Conservation (phyloP, 2,113 vertebrate species). For the Oreochromis tanganicae region DNA sequence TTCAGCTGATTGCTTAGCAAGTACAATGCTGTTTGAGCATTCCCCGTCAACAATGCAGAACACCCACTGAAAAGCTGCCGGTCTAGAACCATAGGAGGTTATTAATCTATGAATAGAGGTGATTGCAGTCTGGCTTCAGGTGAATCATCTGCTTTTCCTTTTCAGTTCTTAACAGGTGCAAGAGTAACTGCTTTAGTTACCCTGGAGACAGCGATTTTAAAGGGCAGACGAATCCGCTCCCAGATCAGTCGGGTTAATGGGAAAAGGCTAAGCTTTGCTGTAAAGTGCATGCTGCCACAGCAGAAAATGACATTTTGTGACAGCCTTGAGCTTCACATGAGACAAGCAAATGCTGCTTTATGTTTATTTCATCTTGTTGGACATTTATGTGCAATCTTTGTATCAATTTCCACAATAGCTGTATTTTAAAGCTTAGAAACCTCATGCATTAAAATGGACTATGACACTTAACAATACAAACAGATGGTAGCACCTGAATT, state of each 20-base stretch:
- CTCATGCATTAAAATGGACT: neutral
- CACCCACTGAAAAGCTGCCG: neutral
- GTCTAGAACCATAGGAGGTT: neutral
- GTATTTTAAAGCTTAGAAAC: neutral
- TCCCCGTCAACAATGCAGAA: neutral
- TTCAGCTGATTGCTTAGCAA: slow-evolving; percentile 22
- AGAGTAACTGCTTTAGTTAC: slow-evolving; percentile 39
- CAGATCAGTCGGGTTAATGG: slow-evolving; percentile 11
- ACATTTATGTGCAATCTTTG: neutral
- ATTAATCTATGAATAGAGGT: slow-evolving; percentile 47
- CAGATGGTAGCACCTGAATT: neutral
- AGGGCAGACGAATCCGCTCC: slow-evolving; percentile 15
- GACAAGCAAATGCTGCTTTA: neutral
- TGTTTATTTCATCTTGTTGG: neutral
- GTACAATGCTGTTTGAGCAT: neutral
- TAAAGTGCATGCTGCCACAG: neutral
- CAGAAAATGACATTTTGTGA: neutral
- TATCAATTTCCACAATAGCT: neutral
- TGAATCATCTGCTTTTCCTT: slow-evolving; percentile 33
- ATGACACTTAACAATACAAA: neutral
- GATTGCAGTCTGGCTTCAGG: slow-evolving; percentile 44
- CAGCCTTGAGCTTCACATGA: neutral
- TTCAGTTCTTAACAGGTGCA: slow-evolving; percentile 37
- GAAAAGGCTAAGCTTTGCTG: slow-evolving; percentile 1
- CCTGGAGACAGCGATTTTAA: slow-evolving; percentile 59